Conservation (phyloP, 2,888 invertebrate genomes). For the Euspilapteryx auroguttella region DNA sequence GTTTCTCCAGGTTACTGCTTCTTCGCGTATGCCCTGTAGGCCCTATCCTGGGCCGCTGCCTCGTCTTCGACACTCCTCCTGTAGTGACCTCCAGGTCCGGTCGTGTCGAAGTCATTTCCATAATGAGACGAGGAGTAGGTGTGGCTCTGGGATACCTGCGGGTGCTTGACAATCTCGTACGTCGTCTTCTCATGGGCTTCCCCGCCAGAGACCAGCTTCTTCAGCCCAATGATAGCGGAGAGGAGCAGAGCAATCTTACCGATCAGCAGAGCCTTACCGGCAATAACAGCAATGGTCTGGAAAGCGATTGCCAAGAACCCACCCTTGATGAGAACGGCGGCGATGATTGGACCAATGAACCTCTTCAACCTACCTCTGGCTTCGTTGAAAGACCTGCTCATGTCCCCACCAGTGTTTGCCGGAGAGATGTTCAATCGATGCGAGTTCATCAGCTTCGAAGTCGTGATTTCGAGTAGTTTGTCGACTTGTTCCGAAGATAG, state of each 20-base stretch:
- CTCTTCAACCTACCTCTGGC: constrained; percentile 66
- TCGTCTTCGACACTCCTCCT: constrained; percentile 62
- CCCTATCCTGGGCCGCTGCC: constrained; percentile 65
- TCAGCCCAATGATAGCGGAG: constrained; percentile 77
- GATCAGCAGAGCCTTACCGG: constrained; percentile 79
- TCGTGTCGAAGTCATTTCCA: constrained; percentile 63
- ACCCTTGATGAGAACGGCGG: constrained; percentile 71
- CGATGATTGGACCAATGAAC: constrained; percentile 67
- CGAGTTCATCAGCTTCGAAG: constrained; percentile 61
- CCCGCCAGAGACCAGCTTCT: constrained; percentile 70
- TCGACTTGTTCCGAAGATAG: constrained; percentile 64
- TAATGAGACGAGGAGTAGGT: constrained; percentile 73
- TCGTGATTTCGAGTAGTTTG: constrained; percentile 55
- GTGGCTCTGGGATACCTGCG: constrained; percentile 78
- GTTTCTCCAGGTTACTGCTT: constrained; percentile 30
- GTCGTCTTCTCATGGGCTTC: constrained; percentile 78
- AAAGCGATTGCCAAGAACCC: constrained; percentile 74
- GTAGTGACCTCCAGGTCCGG: constrained; percentile 62
- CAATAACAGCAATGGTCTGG: constrained; percentile 73
- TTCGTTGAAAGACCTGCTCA: constrained; percentile 51
- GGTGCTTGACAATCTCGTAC: constrained; percentile 84
- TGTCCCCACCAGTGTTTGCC: constrained; percentile 29
- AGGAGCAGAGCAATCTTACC: constrained; percentile 83
- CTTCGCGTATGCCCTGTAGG: constrained; percentile 58
- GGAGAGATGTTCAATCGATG: constrained; percentile 62